phyloP scores from a whole-genome alignment of 2,113 vertebrate species.

The Budorcas taxicolor region DNA sequence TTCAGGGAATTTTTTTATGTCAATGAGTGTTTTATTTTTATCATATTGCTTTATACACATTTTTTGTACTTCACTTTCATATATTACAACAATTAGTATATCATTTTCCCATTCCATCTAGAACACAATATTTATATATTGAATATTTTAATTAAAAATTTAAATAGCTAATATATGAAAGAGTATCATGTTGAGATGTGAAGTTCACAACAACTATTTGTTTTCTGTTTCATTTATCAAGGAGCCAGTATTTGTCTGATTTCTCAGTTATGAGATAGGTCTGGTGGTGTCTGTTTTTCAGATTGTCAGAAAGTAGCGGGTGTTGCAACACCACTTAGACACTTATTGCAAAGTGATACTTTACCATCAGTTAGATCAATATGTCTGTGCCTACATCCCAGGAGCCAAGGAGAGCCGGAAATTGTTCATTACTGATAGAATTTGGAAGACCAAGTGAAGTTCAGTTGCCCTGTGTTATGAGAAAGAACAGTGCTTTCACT shows the following conservation, averaged over 20 bases:
- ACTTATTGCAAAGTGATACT: constrained; percentile 49
- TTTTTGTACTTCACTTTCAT: not conserved
- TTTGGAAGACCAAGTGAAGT: constrained; percentile 44
- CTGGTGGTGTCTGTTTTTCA: not conserved
- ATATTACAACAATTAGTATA: not conserved
- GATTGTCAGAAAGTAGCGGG: not conserved
- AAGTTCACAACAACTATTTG: not conserved
- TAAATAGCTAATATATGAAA: not conserved
- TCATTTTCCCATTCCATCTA: not conserved
- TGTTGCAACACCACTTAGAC: constrained; percentile 56
- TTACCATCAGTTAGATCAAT: constrained; percentile 70
- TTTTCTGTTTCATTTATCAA: constrained; percentile 27
- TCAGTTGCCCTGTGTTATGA: not conserved
- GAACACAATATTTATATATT: not conserved
- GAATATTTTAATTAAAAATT: not conserved
- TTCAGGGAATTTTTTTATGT: not conserved
- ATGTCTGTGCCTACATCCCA: constrained; percentile 59
- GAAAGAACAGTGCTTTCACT: constrained; percentile 8
- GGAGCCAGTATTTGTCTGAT: constrained; percentile 23
- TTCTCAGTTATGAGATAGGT: constrained; percentile 16
- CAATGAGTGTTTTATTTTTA: not conserved
- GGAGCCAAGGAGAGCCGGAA: constrained; percentile 46
- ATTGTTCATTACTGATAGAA: constrained; percentile 62
- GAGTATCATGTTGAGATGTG: not conserved
- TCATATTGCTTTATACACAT: not conserved